Evolutionary conservation across 2,888 invertebrate genomes (phyloP).

Genomic region (Cancer borealis): DNA sequence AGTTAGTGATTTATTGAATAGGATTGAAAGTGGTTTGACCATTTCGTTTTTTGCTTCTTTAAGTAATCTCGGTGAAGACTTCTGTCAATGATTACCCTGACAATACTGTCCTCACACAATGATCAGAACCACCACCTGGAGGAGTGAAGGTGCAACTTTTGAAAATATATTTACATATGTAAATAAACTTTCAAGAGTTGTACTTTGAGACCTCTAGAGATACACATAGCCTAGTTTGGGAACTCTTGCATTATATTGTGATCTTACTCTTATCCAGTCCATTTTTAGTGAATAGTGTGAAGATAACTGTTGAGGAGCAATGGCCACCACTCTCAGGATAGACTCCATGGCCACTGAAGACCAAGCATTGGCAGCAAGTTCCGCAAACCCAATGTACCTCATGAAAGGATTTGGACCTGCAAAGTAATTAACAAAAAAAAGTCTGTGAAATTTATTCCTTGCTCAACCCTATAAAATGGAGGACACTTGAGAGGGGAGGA

Average conservation of each 20-base stretch:
- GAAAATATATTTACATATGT: too few species aligned
- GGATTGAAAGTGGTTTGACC: too few species aligned
- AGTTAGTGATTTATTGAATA: too few species aligned
- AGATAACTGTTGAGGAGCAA: slow-evolving; percentile 87
- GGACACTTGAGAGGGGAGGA: neutral
- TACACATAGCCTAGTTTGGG: neutral
- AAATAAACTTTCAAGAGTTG: too few species aligned
- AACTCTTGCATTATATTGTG: neutral
- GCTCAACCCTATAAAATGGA: neutral
- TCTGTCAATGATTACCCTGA: too few species aligned
- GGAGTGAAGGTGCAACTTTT: too few species aligned
- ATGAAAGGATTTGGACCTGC: slow-evolving; percentile 72
- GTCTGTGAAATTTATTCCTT: neutral
- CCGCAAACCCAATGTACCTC: slow-evolving; percentile 75
- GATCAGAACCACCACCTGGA: too few species aligned
- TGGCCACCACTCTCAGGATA: slow-evolving; percentile 90
- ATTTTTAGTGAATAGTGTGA: slow-evolving; percentile 84
- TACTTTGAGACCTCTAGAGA: too few species aligned
- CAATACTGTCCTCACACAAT: too few species aligned
- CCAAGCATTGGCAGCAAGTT: slow-evolving; percentile 77
- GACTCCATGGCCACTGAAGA: slow-evolving; percentile 72
- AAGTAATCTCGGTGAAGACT: too few species aligned
- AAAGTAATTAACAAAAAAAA: neutral
- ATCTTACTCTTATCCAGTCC: slow-evolving; percentile 83
- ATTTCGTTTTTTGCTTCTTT: too few species aligned